phyloP scores from a whole-genome alignment of 1,140 invertebrate genomes.

The Myzus persicae region DNA sequence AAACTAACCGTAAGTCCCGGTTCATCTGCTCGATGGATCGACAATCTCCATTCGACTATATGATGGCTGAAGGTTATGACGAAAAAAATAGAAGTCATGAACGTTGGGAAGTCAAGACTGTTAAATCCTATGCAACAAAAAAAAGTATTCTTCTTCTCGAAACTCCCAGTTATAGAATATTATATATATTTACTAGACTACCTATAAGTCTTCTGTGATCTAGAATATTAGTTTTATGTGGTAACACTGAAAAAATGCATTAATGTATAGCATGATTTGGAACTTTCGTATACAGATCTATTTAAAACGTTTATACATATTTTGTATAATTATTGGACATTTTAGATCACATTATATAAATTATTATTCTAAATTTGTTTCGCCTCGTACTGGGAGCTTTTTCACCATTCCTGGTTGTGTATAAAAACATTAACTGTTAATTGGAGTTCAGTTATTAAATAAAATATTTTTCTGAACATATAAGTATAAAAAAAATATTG shows the following conservation, averaged over 20 bases:
- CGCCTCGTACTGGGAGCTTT: too few species aligned
- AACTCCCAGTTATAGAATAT: not conserved
- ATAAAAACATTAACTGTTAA: too few species aligned
- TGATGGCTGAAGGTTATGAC: not conserved
- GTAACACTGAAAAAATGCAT: not conserved
- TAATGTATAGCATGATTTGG: not conserved
- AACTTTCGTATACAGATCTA: too few species aligned
- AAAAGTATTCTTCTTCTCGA: not conserved
- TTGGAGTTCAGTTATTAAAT: too few species aligned
- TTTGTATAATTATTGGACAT: too few species aligned
- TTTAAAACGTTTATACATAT: too few species aligned
- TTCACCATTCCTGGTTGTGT: too few species aligned
- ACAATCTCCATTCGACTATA: conserved; percentile 16
- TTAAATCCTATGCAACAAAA: not conserved
- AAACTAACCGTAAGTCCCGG: conserved; percentile 11
- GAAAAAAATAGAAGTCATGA: conserved; percentile 5
- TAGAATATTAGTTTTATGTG: not conserved
- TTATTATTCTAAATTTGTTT: too few species aligned
- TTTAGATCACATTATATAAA: too few species aligned
- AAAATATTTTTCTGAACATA: too few species aligned
- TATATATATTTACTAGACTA: not conserved
- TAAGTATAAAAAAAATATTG: too few species aligned
- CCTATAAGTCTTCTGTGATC: not conserved
- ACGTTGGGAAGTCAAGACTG: not conserved
- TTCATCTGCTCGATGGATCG: conserved; percentile 18